Percentiles rank a stretch among this genome's conserved stretches.
Conservation (phyloP, 1,140 invertebrate genomes). For the Bicyclus anynana region DNA sequence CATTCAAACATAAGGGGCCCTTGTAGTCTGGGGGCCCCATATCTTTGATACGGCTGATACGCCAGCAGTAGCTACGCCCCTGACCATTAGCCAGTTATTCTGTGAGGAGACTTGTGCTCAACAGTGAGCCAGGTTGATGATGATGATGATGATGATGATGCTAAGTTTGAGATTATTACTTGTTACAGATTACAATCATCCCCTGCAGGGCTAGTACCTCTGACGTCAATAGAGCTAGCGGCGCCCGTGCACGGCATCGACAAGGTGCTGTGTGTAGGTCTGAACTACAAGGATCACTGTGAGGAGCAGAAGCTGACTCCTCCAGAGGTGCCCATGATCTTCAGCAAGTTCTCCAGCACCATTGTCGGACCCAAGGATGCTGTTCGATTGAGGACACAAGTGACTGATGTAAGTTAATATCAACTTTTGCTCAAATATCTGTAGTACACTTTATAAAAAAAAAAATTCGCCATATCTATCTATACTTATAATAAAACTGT, state of each 20-base stretch:
- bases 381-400: conserved; percentile 71
- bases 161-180: background rate
- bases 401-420: conserved; percentile 48
- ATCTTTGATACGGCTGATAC: no score
- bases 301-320: conserved; percentile 80
- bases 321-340: conserved; percentile 82
- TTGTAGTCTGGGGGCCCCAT: no score
- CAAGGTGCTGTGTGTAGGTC: conserved; percentile 83
- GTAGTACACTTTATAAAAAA: no score
- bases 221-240: conserved; percentile 61
- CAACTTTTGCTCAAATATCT: no score
- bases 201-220: conserved; percentile 36
- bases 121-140: no score
- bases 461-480: no score
- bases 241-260: conserved; percentile 80
- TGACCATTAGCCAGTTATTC: no score
- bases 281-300: conserved; percentile 84
- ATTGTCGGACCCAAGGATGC: conserved; percentile 87
- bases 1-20: no score
- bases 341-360: conserved; percentile 85
- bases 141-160: no score
- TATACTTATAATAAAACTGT: no score
- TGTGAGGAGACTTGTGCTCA: no score
- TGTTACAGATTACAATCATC: conserved; percentile 21
- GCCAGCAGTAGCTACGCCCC: no score